Evolutionary conservation across 1,140 invertebrate genomes (phyloP).

Genomic region (Lycorma delicatula): DNA sequence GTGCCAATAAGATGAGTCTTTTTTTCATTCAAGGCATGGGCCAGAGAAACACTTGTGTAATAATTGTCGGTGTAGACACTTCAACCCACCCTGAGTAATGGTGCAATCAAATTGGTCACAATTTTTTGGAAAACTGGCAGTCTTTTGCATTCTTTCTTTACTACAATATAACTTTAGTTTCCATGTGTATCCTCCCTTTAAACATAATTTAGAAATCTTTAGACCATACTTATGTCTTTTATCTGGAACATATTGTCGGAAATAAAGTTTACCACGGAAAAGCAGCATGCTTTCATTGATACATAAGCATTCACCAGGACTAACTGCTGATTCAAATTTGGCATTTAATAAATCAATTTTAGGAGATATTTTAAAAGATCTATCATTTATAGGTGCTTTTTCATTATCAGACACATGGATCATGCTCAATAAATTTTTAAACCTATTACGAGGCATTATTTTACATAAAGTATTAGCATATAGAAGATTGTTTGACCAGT

Average conservation of each 20-base stretch:
- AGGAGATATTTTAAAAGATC: not conserved
- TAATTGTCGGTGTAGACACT: not conserved
- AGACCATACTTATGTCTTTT: not conserved
- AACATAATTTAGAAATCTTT: not conserved
- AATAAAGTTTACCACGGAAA: not conserved
- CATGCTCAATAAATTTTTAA: not conserved
- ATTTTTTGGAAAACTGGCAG: too few species aligned
- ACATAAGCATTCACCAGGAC: not conserved
- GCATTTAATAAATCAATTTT: not conserved
- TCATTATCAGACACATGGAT: not conserved
- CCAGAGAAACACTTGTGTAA: not conserved
- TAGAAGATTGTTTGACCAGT: not conserved
- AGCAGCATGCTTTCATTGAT: not conserved
- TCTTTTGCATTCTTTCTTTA: too few species aligned
- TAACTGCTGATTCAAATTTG: not conserved
- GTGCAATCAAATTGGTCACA: too few species aligned
- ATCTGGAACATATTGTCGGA: not conserved
- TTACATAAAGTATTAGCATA: not conserved
- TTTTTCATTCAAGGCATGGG: not conserved
- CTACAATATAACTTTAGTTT: not conserved
- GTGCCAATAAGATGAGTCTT: not conserved
- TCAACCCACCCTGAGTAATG: too few species aligned
- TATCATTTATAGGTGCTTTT: not conserved
- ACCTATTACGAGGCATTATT: not conserved
- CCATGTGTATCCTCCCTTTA: not conserved